A percentile compares a stretch with the other conserved stretches of the same genome.
Evolutionary conservation across 2,113 vertebrate genomes (phyloP).

Genomic region (Calidris pygmaea): DNA sequence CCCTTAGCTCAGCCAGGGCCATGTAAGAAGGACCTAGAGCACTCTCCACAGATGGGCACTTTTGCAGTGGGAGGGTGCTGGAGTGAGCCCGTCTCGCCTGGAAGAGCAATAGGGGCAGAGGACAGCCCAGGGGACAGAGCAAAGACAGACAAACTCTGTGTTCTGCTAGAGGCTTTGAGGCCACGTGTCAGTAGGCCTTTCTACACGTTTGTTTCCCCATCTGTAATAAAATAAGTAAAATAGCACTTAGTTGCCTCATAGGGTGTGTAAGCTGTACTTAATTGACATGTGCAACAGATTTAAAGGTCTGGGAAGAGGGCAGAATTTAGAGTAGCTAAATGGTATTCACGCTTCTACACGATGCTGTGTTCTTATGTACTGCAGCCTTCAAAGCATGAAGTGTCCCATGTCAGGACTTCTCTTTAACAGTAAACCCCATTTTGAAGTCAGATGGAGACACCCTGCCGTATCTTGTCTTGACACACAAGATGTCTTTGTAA

Average conservation of each 20-base stretch:
- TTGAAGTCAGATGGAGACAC: not conserved
- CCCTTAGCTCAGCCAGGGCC: not conserved
- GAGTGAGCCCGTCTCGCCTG: accelerated
- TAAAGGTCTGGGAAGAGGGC: slow-evolving; percentile 26
- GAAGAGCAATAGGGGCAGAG: not conserved
- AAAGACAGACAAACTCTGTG: accelerated
- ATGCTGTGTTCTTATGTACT: not conserved
- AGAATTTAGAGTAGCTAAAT: not conserved
- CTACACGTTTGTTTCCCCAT: slow-evolving; percentile 46
- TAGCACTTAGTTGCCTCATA: slow-evolving; percentile 36
- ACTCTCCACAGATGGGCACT: not conserved
- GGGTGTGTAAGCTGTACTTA: slow-evolving; percentile 48
- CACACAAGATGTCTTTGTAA: not conserved
- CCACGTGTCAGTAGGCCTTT: slow-evolving; percentile 21
- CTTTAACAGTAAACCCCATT: not conserved
- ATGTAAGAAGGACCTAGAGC: not conserved
- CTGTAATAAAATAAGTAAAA: slow-evolving; percentile 58
- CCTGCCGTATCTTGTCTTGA: not conserved
- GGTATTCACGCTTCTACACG: not conserved
- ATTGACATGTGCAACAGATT: not conserved
- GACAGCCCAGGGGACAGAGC: accelerated
- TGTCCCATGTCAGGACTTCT: not conserved
- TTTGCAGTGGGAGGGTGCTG: not conserved
- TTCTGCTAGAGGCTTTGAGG: not conserved
- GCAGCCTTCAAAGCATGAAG: not conserved